Evolutionary conservation across 1,140 invertebrate genomes (phyloP), one percentile per base, ranked within the genome.

Genomic region (Bombus confusus): DNA sequence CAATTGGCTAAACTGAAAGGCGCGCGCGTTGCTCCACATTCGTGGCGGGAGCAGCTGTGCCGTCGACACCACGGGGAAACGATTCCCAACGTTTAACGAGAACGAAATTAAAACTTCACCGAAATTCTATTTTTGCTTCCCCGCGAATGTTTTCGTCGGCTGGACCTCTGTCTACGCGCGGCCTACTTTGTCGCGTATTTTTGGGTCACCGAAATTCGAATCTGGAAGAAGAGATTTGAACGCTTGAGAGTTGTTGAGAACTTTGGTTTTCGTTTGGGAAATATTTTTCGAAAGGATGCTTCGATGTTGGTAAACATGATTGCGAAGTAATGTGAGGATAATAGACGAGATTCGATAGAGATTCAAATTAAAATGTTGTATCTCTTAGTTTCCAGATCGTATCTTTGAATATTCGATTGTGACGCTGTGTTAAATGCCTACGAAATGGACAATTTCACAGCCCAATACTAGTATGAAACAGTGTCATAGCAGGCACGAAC

Each of bases 1-100:
- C 90, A 91, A 91, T 92, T 92, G 88, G 75, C 86, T 91, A 85
- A 92, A 90, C 86, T 88, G 85, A 92, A 88, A 83, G 88, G 89
- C 90, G 85, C 62, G 69, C 73, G 68, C 59, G 81, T 90, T 83
- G 72, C 66, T 88, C 81, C 79, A 88, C 62, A 82, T 88, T 88
- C 59, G 76, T 52, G 28, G 6, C 64, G 74, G 34, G 74, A 79
- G 87, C 80, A 83, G 79, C 80, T 37, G 81, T 57, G 69, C 28
- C 57, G 18, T 66, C 39, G 37, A 18, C 37, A 13, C 25, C 57
- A 59, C 62, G 47, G 28, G 28, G 41, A 78, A 59, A 43, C 59
- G 34, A 22, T 34, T 13, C 41, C 77, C 34, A 41, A 64, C 85
- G 66, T 85, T 89, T 79, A 79, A 34, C 66, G 80, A 59, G 77